These are phyloP conservation scores for Erebia palarica DNA, from an alignment of 2,888 invertebrate genomes.

Conservation along the genomic window DNA sequence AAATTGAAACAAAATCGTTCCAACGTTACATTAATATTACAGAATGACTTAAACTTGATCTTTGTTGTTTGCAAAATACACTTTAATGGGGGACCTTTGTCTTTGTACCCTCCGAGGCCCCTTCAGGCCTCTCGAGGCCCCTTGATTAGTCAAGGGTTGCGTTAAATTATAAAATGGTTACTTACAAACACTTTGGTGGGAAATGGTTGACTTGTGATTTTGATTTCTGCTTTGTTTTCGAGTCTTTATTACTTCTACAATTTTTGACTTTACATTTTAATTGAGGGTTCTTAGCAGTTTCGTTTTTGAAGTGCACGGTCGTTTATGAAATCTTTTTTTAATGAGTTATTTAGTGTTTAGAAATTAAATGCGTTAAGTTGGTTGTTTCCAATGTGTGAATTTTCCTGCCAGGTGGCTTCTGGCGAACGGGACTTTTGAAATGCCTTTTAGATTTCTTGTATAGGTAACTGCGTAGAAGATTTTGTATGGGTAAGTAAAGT, in stretches of 20 bases:
- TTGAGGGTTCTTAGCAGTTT: conserved; percentile 32
- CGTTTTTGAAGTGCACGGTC: conserved; percentile 23
- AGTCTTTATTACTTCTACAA: conserved; percentile 1
- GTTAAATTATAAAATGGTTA: conserved; percentile 44
- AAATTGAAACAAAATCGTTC: conserved; percentile 55
- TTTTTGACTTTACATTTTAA: conserved; percentile 27
- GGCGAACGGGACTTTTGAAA: conserved; percentile 1
- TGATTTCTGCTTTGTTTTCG: conserved; percentile 40
- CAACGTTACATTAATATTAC: conserved; percentile 1
- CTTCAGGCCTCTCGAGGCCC: conserved; percentile 4
- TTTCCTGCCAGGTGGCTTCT: conserved; percentile 23
- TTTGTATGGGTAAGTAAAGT: conserved; percentile 8
- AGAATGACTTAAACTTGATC: conserved; percentile 47
- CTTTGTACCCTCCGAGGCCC: conserved; percentile 49
- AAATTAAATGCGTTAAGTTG: conserved; percentile 14
- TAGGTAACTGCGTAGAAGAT: conserved; percentile 8
- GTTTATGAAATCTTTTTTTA: conserved; percentile 18
- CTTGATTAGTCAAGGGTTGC: conserved; percentile 58
- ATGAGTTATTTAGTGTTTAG: conserved; percentile 9
- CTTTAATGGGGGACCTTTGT: conserved; percentile 69
- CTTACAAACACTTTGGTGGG: conserved; percentile 40
- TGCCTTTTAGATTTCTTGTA: conserved; percentile 13
- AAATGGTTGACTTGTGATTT: conserved; percentile 43
- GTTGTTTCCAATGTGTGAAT: conserved; percentile 24
- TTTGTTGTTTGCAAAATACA: conserved; percentile 75